Evolutionary conservation across 2,888 invertebrate genomes (phyloP), one percentile per base, ranked within the genome.

Genomic region (Copidosoma aretas): DNA sequence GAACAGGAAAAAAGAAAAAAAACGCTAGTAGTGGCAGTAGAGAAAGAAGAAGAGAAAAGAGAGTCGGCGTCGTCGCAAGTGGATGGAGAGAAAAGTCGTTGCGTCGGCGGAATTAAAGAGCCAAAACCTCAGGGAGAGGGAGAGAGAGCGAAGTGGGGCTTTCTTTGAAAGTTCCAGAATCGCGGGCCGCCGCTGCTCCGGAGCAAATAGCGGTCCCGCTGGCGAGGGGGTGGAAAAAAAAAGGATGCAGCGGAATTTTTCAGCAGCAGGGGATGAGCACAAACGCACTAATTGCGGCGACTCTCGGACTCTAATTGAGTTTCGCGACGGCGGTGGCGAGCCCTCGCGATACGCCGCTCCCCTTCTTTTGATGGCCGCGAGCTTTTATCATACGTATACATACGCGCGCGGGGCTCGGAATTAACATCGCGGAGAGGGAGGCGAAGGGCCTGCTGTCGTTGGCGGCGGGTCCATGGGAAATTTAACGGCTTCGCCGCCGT

Each of bases 221-320:
- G 43, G 60, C 53, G 61, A n/a, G n/a, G 22, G 39, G 1, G 19
- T 17, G 53, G 43, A 61, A 8, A 32, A 8, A 32, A 32, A 32
- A 32, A 32, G 24, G 53, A 61, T 22, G 53, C 41, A 61, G 8
- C 8, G 12, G 43, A 17, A 17, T 46, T 46, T 46, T 14, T 12
- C 43, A 12, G 32, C 32, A 8, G 43, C 4, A 46, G 17, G 43
- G 43, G 70, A 17, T 68, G 69, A 68, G 68, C 62, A 71, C 71
- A 73, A 71, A 69, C 73, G 71, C 54, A 69, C 71, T 73, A 73
- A 73, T 73, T 73, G 71, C 71, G 67, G 54, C 57, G 39, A 51
- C 68, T 62, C 53, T 61, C 51, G 61, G 58, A 51, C 73, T 32
- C 32, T 73, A 73, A 73, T 73, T 73, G 73, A 73, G 71, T 73